Evolutionary conservation across 53 echinoderm and acorn worm genomes (phyloP).

Genomic region (Glandiceps talaboti): DNA sequence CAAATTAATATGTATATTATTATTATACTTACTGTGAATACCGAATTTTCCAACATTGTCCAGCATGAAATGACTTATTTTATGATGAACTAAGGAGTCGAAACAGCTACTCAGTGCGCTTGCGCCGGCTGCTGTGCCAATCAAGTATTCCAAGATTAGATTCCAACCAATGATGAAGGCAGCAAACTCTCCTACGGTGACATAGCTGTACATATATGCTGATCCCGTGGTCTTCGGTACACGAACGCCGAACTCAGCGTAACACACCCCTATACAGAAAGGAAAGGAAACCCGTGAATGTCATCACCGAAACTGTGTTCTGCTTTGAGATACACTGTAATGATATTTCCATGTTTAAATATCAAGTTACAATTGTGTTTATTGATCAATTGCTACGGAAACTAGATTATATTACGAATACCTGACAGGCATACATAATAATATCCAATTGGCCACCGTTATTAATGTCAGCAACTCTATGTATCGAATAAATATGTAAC

Average conservation of each 20-base stretch:
- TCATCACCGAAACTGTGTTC: too few species aligned
- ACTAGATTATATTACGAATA: too few species aligned
- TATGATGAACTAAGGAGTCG: slow-evolving; percentile 68
- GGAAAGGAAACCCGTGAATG: too few species aligned
- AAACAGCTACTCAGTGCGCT: slow-evolving; percentile 97
- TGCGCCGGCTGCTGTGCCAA: slow-evolving; percentile 95
- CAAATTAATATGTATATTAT: too few species aligned
- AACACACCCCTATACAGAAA: slow-evolving; percentile 66
- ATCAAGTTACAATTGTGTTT: too few species aligned
- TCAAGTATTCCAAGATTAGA: slow-evolving; percentile 85
- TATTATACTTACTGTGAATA: slow-evolving; percentile 78
- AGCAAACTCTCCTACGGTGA: slow-evolving; percentile 97
- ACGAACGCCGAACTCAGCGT: slow-evolving; percentile 91
- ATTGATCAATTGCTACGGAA: too few species aligned
- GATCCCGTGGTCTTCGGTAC: slow-evolving; percentile 97
- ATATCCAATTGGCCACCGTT: too few species aligned
- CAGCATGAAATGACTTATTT: slow-evolving; percentile 82
- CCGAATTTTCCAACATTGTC: slow-evolving; percentile 85
- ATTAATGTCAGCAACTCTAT: too few species aligned
- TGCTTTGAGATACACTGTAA: too few species aligned
- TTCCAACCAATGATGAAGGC: slow-evolving; percentile 98
- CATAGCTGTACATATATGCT: slow-evolving; percentile 99
- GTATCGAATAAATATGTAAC: too few species aligned
- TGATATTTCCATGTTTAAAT: too few species aligned
- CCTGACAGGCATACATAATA: too few species aligned